Evolutionary conservation across 1,140 invertebrate genomes (phyloP).

Genomic region (Diachasmimorpha longicaudata): DNA sequence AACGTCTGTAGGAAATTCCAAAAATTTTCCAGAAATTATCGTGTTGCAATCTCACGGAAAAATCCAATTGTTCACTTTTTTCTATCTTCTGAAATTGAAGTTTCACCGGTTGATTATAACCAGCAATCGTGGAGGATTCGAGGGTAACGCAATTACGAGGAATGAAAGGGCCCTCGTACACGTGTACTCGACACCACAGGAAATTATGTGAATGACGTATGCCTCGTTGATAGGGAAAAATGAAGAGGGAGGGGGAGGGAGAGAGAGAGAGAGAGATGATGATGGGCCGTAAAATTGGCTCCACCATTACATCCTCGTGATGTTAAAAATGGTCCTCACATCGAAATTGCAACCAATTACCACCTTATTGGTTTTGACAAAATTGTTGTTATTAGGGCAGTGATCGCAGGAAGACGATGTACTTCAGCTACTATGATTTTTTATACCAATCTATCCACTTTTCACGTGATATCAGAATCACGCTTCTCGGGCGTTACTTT

Average conservation of each 20-base stretch:
- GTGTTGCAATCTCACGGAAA: no score
- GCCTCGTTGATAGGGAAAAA: neutral
- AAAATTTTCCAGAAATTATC: no score
- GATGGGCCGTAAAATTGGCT: conserved; percentile 6
- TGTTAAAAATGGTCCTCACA: neutral
- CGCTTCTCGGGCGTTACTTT: neutral
- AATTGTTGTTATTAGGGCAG: conserved; percentile 44
- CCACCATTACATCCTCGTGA: neutral
- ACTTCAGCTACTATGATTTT: neutral
- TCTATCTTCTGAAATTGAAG: no score
- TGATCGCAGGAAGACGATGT: neutral
- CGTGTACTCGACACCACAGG: neutral
- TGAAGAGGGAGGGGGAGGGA: neutral
- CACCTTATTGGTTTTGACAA: conserved; percentile 41
- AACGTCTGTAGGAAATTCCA: no score
- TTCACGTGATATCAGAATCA: neutral
- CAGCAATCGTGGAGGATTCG: no score
- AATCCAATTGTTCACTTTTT: no score
- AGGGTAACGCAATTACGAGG: neutral
- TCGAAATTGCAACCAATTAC: conserved; percentile 29
- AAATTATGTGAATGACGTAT: conserved; percentile 3
- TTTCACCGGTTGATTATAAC: no score
- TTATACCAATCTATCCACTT: conserved; percentile 6
- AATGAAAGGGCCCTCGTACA: neutral
- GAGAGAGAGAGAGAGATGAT: neutral